Evolutionary conservation across 2,888 invertebrate species (phyloP), one percentile per base, ranked within the genome.

Genomic region (Celastrina argiolus): DNA sequence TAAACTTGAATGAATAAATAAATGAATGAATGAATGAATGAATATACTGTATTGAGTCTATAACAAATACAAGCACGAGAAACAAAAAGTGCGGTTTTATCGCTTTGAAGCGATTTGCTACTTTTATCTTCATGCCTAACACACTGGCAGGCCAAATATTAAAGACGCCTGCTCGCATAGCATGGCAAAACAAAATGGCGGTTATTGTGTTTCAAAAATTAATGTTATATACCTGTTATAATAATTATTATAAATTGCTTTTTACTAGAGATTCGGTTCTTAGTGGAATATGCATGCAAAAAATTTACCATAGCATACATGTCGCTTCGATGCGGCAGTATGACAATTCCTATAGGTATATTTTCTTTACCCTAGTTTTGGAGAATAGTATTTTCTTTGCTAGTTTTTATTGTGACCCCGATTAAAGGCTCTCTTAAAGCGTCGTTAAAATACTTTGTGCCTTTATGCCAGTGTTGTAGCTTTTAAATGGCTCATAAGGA

Each of bases 361-460:
- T 61, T 61, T 61, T 61, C 39, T 39, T 61, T 61, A 61, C 61
- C 39, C 39, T 36, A 61, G 14, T 61, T 61, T 61, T 39, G 22
- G 12, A 61, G 61, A 39, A 59, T 59, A 34, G 59, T 36, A 59
- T 61, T 31, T 61, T 61, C 39, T 61, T 61, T 14, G 61, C 22
- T 10, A 36, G 61, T 39, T 61, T 61, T 61, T 61, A 36, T 61
- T 61, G 36, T 36, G 61, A 61, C 61, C 61, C 36, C 61, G 22
- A 39, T 61, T 61, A 61, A 61, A 39, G 61, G 61, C 22, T 36
- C 61, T 61, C 61, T 39, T 39, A 61, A 61, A 61, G 14, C 61
- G 34, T 36, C 36, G 22, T 39, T 61, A 36, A 61, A 61, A 39
- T 39, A 61, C 34, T 61, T 59, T 12, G 36, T 36, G 39, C 18